A percentile compares a stretch with the other conserved stretches of the same genome.
These are phyloP conservation scores for Danio rerio DNA, from an alignment of 2,113 vertebrate genomes.

Conservation along the genomic window DNA sequence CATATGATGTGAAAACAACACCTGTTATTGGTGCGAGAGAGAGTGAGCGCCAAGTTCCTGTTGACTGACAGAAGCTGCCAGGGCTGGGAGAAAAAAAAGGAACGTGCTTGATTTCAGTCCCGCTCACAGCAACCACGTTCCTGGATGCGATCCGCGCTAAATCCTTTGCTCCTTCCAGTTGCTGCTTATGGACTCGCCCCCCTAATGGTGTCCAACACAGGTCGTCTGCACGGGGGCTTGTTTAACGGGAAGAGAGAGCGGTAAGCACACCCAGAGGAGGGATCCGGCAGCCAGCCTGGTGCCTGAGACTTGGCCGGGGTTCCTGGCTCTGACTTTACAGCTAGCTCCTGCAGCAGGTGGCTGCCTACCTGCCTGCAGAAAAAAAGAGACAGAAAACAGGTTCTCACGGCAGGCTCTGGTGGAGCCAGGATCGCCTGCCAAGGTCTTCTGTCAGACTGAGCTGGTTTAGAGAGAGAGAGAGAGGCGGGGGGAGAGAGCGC, in stretches of 20 bases:
- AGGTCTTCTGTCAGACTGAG: conserved; percentile 51
- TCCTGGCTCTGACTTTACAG: conserved; percentile 42
- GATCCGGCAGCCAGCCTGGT: conserved; percentile 31
- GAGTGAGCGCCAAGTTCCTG: conserved; percentile 56
- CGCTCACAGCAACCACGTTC: conserved; percentile 8
- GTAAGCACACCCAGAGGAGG: conserved; percentile 40
- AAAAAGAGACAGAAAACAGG: conserved; percentile 53
- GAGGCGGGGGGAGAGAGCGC: not conserved
- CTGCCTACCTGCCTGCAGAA: conserved; percentile 53
- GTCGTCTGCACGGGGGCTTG: conserved; percentile 38
- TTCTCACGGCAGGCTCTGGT: conserved; percentile 57
- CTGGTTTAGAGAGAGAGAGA: conserved; percentile 44
- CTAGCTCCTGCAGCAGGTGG: conserved; percentile 53
- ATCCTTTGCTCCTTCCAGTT: conserved; percentile 8
- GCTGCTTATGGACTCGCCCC: not conserved
- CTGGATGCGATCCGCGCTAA: not conserved
- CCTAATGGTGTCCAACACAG: conserved; percentile 42
- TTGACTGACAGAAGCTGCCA: conserved; percentile 56
- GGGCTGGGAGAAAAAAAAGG: conserved; percentile 34
- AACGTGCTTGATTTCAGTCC: conserved; percentile 36
- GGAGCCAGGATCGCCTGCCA: conserved; percentile 56
- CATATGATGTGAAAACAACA: conserved; percentile 59
- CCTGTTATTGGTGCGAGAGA: conserved; percentile 58
- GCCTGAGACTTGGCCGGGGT: conserved; percentile 50
- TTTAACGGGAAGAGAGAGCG: conserved; percentile 39